Conservation (phyloP, 2,888 invertebrate species). For the Ptychoptera contaminata region DNA sequence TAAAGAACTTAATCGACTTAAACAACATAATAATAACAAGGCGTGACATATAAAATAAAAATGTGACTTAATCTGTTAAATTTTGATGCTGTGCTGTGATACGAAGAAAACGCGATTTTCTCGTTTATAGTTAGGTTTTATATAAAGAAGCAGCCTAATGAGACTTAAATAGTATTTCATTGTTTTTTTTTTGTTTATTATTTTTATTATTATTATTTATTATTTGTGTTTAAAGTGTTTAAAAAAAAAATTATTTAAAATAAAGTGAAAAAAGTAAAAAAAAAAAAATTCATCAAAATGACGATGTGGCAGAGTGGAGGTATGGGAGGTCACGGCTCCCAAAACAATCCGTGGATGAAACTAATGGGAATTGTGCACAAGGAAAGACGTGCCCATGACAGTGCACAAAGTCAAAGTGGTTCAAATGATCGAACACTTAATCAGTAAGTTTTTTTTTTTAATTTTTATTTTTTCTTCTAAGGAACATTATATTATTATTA, state of each 20-base stretch:
- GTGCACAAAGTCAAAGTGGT: constrained; percentile 36
- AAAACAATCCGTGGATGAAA: constrained; percentile 72
- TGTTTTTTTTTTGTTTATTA: too few species aligned
- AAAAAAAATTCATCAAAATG: constrained; percentile 31
- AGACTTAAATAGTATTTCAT: too few species aligned
- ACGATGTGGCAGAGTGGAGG: constrained; percentile 67
- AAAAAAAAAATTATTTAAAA: constrained; percentile 7
- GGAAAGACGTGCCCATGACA: constrained; percentile 52
- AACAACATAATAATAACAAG: too few species aligned
- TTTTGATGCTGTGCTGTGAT: too few species aligned
- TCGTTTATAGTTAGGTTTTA: too few species aligned
- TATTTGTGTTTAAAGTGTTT: not conserved
- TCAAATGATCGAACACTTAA: constrained; percentile 49
- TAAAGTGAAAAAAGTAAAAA: constrained; percentile 6
- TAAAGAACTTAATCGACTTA: too few species aligned
- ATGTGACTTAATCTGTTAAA: too few species aligned
- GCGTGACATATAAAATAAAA: too few species aligned
- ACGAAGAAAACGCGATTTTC: too few species aligned
- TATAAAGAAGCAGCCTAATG: too few species aligned
- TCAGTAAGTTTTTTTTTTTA: constrained; percentile 49
- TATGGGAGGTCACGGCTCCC: constrained; percentile 60
- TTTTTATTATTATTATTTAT: too few species aligned
- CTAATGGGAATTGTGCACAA: constrained; percentile 68
- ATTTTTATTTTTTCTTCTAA: not conserved
- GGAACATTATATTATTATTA: not conserved